These are phyloP conservation scores for Lasius fuliginosus DNA, from an alignment of 2,888 invertebrate genomes.

Conservation along the genomic window DNA sequence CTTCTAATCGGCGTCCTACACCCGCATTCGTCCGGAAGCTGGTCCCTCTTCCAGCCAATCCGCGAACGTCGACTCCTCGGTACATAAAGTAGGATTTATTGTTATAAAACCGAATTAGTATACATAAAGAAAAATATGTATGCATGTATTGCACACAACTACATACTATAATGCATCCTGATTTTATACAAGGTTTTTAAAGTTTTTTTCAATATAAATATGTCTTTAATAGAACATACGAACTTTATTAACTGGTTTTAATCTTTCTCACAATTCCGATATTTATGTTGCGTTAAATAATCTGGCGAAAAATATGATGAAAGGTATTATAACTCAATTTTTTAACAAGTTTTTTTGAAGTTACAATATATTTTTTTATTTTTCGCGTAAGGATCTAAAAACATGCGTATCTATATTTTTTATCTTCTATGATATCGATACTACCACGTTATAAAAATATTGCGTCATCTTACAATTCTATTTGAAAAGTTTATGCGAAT, in stretches of 20 bases:
- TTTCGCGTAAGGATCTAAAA: not conserved
- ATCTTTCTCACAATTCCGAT: not conserved
- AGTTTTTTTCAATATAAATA: not conserved
- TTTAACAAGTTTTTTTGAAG: not conserved
- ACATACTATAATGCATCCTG: not conserved
- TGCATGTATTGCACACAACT: not conserved
- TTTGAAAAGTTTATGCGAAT: conserved; percentile 75
- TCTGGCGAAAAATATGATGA: not conserved
- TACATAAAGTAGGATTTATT: conserved; percentile 35
- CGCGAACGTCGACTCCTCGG: conserved; percentile 61
- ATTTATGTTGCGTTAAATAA: not conserved
- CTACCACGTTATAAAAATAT: not conserved
- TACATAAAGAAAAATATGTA: conserved; percentile 12
- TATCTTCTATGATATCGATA: not conserved
- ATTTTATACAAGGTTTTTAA: not conserved
- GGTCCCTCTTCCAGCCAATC: conserved; percentile 63
- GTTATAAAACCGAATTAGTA: conserved; percentile 25
- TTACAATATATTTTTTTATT: not conserved
- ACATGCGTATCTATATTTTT: not conserved
- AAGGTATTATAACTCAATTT: not conserved
- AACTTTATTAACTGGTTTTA: not conserved
- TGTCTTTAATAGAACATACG: not conserved
- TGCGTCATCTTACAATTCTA: conserved; percentile 6
- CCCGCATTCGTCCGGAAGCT: conserved; percentile 71
- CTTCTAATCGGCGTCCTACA: conserved; percentile 77